Conservation (phyloP, 2,888 invertebrate species). For the Nymphalis polychloros region DNA sequence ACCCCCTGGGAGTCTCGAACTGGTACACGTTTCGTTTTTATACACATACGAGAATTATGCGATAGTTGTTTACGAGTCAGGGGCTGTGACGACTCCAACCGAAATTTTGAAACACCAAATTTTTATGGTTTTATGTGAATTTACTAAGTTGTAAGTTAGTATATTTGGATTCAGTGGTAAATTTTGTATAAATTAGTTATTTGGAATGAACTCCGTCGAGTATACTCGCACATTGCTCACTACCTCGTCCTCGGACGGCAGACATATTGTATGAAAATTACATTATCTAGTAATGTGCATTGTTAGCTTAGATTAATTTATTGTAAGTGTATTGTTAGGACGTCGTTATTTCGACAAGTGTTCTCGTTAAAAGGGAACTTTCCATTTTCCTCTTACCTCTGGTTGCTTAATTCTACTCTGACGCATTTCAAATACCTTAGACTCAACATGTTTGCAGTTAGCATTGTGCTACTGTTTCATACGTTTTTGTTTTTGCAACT, state of each 20-base stretch:
- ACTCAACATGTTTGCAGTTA: constrained; percentile 45
- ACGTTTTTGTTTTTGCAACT: constrained; percentile 47
- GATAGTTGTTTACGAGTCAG: constrained; percentile 56
- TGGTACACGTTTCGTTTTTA: constrained; percentile 34
- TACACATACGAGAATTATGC: constrained; percentile 21
- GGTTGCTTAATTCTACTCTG: constrained; percentile 55
- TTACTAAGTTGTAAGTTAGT: constrained; percentile 59
- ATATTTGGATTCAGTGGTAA: constrained; percentile 56
- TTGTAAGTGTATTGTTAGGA: constrained; percentile 75
- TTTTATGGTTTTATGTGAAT: constrained; percentile 58
- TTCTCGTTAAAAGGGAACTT: constrained; percentile 53
- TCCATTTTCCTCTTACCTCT: constrained; percentile 66
- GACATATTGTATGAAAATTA: constrained; percentile 60
- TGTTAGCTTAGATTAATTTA: constrained; percentile 78
- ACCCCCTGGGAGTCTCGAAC: constrained; percentile 39
- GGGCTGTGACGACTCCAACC: constrained; percentile 75
- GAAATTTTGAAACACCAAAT: constrained; percentile 64
- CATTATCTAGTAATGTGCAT: constrained; percentile 72
- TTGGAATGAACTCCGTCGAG: constrained; percentile 53
- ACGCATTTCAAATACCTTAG: constrained; percentile 57
- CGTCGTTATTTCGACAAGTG: constrained; percentile 62
- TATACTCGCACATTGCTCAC: constrained; percentile 73
- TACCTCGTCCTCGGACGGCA: constrained; percentile 71
- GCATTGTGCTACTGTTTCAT: constrained; percentile 20
- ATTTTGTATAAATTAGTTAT: constrained; percentile 52